Evolutionary conservation across 1,140 invertebrate genomes (phyloP).

Genomic region (Trichonephila clavata): DNA sequence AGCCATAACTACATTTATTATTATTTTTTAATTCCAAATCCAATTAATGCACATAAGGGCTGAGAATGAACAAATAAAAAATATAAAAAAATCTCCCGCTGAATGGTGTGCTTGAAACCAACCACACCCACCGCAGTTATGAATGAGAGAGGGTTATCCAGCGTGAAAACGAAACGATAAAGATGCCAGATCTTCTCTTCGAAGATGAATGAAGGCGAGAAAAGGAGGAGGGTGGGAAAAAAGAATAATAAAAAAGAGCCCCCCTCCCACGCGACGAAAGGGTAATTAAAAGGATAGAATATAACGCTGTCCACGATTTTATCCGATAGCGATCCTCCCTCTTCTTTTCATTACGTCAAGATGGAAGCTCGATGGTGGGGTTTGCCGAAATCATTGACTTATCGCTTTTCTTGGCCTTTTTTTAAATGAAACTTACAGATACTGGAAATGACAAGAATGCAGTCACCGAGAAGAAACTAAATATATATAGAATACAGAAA

Average conservation of each 20-base stretch:
- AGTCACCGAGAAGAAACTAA: background rate
- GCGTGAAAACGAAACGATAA: constrained; percentile 72
- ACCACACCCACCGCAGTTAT: constrained; percentile 69
- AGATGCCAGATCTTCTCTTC: constrained; percentile 64
- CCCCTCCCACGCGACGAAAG: constrained; percentile 55
- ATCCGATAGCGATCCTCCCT: constrained; percentile 37
- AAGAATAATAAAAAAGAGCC: constrained; percentile 32
- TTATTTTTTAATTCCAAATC: constrained; percentile 26
- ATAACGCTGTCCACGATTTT: constrained; percentile 41
- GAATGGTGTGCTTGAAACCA: background rate
- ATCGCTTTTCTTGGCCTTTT: constrained; percentile 18
- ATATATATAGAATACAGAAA: background rate
- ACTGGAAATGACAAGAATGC: background rate
- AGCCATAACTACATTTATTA: background rate
- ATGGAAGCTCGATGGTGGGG: background rate
- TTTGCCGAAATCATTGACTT: constrained; percentile 24
- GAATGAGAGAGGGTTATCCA: constrained; percentile 56
- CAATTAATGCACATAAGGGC: constrained; percentile 52
- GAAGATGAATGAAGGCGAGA: constrained; percentile 58
- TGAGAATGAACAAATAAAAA: background rate
- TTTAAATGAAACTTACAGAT: background rate
- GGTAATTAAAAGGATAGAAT: constrained; percentile 71
- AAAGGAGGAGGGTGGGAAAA: background rate
- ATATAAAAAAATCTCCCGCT: background rate
- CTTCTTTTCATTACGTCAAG: constrained; percentile 15